A percentile compares a stretch with the other conserved stretches of the same genome.
These are phyloP conservation scores for Morus bassanus DNA, from an alignment of 2,797 vertebrate species.

Conservation along the genomic window DNA sequence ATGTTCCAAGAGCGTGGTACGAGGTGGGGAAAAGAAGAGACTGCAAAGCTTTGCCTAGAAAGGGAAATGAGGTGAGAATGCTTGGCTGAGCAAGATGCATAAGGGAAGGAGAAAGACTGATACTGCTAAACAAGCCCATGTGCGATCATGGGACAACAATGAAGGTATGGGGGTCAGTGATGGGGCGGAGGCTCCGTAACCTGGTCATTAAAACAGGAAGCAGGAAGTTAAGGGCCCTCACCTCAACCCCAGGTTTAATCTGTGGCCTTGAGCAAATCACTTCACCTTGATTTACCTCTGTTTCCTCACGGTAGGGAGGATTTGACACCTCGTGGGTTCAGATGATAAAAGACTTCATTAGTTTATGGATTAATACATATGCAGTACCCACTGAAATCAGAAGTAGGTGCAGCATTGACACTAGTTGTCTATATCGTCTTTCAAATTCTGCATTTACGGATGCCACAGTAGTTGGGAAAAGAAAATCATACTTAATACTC, in stretches of 20 bases:
- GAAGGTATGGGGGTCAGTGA: slow-evolving; percentile 42
- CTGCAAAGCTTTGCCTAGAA: neutral
- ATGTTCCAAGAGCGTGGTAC: accelerated
- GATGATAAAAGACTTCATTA: neutral
- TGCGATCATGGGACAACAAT: neutral
- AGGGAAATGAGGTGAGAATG: slow-evolving; percentile 8
- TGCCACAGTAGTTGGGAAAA: neutral
- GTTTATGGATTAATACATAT: neutral
- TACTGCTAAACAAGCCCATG: neutral
- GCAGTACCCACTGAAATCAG: neutral
- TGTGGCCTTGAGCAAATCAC: neutral
- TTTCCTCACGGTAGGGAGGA: neutral
- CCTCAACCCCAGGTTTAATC: neutral
- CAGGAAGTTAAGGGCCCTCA: neutral
- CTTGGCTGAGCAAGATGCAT: neutral
- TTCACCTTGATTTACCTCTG: neutral
- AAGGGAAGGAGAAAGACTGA: neutral
- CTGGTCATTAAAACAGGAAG: neutral
- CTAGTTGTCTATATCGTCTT: accelerated
- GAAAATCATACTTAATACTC: neutral
- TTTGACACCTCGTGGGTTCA: neutral
- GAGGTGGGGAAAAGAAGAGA: neutral
- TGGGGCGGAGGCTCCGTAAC: neutral
- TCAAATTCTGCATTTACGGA: neutral
- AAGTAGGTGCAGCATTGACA: neutral